phyloP scores from a whole-genome alignment of 2,797 vertebrate genomes.

The Tapera naevia region DNA sequence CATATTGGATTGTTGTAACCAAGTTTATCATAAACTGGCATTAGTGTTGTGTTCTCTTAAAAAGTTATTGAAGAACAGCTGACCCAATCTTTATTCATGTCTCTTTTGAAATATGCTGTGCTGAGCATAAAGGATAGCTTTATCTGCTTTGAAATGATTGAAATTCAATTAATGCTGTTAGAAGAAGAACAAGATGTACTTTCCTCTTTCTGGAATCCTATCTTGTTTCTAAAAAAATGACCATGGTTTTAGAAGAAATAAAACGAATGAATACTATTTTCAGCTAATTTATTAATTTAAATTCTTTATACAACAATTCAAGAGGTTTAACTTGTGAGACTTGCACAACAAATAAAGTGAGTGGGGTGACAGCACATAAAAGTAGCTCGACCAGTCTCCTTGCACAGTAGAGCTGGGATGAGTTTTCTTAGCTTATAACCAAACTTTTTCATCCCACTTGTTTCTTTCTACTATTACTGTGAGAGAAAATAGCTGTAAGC shows the following conservation, averaged over 20 bases:
- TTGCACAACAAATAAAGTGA: background rate
- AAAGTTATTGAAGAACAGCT: background rate
- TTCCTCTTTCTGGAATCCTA: background rate
- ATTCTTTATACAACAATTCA: fast-evolving
- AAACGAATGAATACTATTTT: no score
- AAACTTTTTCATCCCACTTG: background rate
- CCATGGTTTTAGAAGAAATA: background rate
- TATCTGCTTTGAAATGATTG: background rate
- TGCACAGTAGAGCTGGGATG: background rate
- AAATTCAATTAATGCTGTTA: background rate
- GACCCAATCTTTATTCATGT: background rate
- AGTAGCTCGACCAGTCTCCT: background rate
- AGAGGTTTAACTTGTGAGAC: background rate
- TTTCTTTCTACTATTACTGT: background rate
- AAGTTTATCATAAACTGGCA: background rate
- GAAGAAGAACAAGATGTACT: background rate
- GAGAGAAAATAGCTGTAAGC: background rate
- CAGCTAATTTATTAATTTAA: background rate
- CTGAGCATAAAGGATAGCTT: background rate
- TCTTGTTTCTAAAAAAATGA: background rate
- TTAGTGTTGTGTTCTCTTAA: background rate
- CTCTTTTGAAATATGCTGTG: background rate
- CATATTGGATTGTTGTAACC: background rate
- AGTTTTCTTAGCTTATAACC: background rate
- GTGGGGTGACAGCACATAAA: background rate